phyloP scores from a whole-genome alignment of 2,797 vertebrate species.

The Hemibagrus guttatus region DNA sequence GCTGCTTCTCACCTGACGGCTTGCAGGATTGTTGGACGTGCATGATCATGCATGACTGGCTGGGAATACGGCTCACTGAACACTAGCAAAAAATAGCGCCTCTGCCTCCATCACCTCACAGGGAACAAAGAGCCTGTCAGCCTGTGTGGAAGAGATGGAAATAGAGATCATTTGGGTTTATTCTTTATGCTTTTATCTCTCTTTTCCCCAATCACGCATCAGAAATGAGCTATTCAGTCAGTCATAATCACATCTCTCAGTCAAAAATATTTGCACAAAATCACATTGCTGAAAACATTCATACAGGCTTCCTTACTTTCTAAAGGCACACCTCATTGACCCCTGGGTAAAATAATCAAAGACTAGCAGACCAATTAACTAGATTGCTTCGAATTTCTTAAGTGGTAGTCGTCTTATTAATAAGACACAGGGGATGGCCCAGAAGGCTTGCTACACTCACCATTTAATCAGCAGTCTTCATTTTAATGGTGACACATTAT shows the following conservation, averaged over 20 bases:
- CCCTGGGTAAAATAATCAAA: constrained; percentile 26
- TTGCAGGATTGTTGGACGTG: constrained; percentile 1
- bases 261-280: background rate
- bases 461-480: constrained; percentile 31
- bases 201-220: background rate
- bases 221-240: background rate
- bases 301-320: background rate
- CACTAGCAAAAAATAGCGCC: constrained; percentile 2
- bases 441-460: constrained; percentile 14
- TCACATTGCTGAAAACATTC: background rate
- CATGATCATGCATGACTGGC: constrained; percentile 9
- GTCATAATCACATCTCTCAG: background rate
- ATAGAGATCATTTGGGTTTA: constrained; percentile 14
- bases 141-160: constrained; percentile 1
- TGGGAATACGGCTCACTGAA: constrained; percentile 6
- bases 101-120: constrained; percentile 19
- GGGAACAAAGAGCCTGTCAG: constrained; percentile 21
- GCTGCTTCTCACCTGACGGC: constrained; percentile 17
- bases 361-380: constrained; percentile 17
- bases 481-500: constrained; percentile 32
- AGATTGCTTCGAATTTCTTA: constrained; percentile 23
- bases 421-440: background rate
- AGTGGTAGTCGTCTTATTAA: constrained; percentile 25
- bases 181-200: background rate
- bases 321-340: constrained; percentile 3